phyloP scores from a whole-genome alignment of 2,797 vertebrate species.

The Myotis pilosus region DNA sequence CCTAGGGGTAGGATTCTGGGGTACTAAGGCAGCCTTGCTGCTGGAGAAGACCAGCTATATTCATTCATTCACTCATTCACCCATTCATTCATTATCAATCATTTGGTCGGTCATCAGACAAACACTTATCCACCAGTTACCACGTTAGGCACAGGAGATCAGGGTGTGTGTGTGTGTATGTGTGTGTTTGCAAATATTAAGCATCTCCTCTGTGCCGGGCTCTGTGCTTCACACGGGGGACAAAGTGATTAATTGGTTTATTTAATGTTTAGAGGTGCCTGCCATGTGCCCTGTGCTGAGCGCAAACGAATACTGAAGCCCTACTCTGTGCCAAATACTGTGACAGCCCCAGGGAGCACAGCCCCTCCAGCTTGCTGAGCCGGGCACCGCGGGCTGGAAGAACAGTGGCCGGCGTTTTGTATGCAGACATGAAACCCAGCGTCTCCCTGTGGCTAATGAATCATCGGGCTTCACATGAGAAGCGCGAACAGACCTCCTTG shows the following conservation, averaged over 20 bases:
- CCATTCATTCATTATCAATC: not conserved
- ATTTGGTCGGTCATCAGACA: not conserved
- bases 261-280: not conserved
- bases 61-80: not conserved
- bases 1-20: not conserved
- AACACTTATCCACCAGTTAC: not conserved
- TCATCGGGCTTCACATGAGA: conserved; percentile 49
- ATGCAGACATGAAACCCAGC: not conserved
- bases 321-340: not conserved
- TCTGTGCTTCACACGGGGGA: not conserved
- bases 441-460: conserved; percentile 70
- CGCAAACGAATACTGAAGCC: not conserved
- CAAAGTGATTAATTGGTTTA: not conserved
- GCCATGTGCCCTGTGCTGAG: not conserved
- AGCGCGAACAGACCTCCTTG: conserved; percentile 58
- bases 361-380: not conserved
- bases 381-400: fast-evolving
- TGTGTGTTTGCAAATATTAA: not conserved
- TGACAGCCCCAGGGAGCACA: fast-evolving
- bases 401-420: not conserved
- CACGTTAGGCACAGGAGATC: not conserved
- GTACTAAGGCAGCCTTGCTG: not conserved
- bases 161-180: too few species aligned
- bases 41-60: not conserved
- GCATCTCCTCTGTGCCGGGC: not conserved